phyloP scores from a whole-genome alignment of 1,140 invertebrate genomes.

The Tetragonula clypearis region DNA sequence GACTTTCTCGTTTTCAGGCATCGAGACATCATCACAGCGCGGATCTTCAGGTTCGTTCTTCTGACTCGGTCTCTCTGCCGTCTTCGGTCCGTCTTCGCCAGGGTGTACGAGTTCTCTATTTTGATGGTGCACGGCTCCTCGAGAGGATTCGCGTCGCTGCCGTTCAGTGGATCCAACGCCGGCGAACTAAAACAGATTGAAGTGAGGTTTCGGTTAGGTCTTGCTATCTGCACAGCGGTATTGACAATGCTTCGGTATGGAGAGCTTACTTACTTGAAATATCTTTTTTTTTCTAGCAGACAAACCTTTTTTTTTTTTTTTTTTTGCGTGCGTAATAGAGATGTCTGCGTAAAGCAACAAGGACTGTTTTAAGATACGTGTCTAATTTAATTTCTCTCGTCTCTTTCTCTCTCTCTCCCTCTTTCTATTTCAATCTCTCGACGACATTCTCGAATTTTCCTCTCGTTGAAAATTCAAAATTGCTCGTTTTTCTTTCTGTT shows the following conservation, averaged over 20 bases:
- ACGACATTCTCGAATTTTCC: background rate
- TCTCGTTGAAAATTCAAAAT: background rate
- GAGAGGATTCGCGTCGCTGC: slow-evolving; percentile 2
- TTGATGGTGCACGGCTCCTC: slow-evolving; percentile 2
- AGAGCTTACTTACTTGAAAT: slow-evolving; percentile 57
- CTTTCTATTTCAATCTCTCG: no score
- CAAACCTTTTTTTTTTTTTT: background rate
- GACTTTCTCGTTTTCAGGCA: background rate
- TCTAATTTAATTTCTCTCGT: background rate
- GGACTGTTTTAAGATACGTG: background rate
- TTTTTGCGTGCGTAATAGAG: background rate
- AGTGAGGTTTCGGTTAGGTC: slow-evolving; percentile 29
- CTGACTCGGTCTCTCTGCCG: background rate
- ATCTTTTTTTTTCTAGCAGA: slow-evolving; percentile 5
- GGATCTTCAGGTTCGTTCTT: background rate
- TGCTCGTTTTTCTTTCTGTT: background rate
- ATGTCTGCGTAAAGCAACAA: background rate
- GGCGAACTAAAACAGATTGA: slow-evolving; percentile 56
- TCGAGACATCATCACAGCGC: background rate
- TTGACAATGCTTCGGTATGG: slow-evolving; percentile 28
- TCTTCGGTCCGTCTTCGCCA: background rate
- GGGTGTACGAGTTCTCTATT: background rate
- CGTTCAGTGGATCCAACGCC: slow-evolving; percentile 36
- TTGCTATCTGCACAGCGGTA: background rate
- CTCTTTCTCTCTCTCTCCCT: no score